These are phyloP conservation scores for Melanostoma mellinum DNA, from an alignment of 2,888 invertebrate genomes.

Conservation along the genomic window DNA sequence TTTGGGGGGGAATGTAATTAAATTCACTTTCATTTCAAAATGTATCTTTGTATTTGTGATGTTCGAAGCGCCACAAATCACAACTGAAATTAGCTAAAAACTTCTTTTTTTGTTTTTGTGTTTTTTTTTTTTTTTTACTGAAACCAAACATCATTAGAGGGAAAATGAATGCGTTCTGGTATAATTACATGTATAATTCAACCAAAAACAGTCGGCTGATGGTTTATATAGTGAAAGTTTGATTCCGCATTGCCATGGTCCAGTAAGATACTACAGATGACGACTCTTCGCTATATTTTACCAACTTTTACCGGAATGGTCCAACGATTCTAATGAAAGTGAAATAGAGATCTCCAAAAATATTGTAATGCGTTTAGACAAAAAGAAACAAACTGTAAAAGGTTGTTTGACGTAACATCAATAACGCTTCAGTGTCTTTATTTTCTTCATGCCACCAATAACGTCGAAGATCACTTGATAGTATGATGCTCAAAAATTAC, in stretches of 20 bases:
- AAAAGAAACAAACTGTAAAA: conserved; percentile 15
- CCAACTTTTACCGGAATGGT: conserved; percentile 58
- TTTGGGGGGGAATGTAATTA: conserved; percentile 34
- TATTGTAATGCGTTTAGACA: conserved; percentile 43
- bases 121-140: background rate
- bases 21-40: conserved; percentile 61
- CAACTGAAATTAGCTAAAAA: conserved; percentile 37
- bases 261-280: conserved; percentile 75
- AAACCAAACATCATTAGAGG: conserved; percentile 47
- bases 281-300: conserved; percentile 54
- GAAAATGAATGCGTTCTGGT: conserved; percentile 51
- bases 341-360: conserved; percentile 73
- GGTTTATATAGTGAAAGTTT: conserved; percentile 79
- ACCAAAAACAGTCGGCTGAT: conserved; percentile 54
- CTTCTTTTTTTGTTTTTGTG: no score
- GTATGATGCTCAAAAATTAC: conserved; percentile 54
- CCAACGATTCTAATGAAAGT: conserved; percentile 79
- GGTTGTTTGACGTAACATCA: conserved; percentile 54
- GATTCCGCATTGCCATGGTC: conserved; percentile 79
- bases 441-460: conserved; percentile 13
- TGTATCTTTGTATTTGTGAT: conserved; percentile 1
- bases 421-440: conserved; percentile 5
- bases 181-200: conserved; percentile 62
- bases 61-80: background rate
- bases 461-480: conserved; percentile 27